Base-by-base conservation (phyloP, 2,888 invertebrate genomes). In the Eumacrocentrus americanus region DNA sequence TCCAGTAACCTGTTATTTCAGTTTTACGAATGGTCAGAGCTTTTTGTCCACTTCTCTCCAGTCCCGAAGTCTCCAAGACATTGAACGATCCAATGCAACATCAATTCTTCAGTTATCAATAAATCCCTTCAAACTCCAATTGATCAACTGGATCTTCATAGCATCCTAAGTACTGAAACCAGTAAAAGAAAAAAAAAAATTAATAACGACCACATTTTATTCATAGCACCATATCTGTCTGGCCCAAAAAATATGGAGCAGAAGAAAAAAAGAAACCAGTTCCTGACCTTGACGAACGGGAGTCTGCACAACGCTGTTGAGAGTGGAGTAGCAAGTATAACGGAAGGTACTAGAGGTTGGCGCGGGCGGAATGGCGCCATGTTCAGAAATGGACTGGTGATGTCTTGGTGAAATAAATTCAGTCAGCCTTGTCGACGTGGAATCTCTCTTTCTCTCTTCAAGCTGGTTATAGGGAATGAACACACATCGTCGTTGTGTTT, bases 1-100 rank as follows among this genome's bases (percentile, higher is more conserved):
- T 25, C 61, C 58, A 70, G 65, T 70, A 78, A 78, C 78, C 78
- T 77, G 78, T 78, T 78, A 78, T 77, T 78, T 78, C 72, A 76
- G 75, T 72, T 76, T 76, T 71, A 73, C 76, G 74, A 74, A 76
- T 75, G 72, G 70, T 67, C 67, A 63, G 67, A 69, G 65, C 42
- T 75, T 78, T 76, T 76, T 76, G 70, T 70, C 38, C 37, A 61
- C 66, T 58, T 47, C 60, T 65, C n/a, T 22, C 25, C 61, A 61
- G 63, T 35, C 9, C 47, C 2, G 47, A 9, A 29, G 9, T 29
- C 29, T 29, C 29, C 29, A 29, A 29, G 29, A 9, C 29, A n/a
- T n/a, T n/a, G n/a, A n/a, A n/a, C n/a, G n/a, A n/a, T n/a, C n/a
- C n/a, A n/a, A n/a, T n/a, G n/a, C n/a, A n/a, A n/a, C n/a, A n/a